Conservation (phyloP, 2,888 invertebrate genomes). For the Gisinianus flammeolus region DNA sequence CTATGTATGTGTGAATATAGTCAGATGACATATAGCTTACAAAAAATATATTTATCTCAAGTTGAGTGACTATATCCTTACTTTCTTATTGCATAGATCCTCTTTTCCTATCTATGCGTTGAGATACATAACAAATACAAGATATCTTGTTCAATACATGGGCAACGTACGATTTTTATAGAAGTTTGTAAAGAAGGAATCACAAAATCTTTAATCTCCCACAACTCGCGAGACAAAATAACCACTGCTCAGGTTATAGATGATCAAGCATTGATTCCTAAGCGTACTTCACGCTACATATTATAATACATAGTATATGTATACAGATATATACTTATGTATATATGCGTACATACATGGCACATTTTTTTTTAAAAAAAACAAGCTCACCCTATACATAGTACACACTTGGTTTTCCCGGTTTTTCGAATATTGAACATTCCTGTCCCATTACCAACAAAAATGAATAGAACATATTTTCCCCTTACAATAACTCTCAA, state of each 20-base stretch:
- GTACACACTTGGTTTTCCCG: neutral
- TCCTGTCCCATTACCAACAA: slow-evolving; percentile 24
- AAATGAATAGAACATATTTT: slow-evolving; percentile 40
- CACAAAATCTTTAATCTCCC: neutral
- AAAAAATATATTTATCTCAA: neutral
- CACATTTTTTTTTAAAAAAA: neutral
- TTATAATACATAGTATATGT: too few species aligned
- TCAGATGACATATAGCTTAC: neutral
- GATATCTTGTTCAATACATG: neutral
- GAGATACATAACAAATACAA: neutral
- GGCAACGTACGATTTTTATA: neutral
- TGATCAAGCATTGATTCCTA: neutral
- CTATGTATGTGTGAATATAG: neutral
- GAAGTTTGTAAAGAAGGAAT: neutral
- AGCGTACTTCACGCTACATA: neutral
- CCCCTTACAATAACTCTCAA: slow-evolving; percentile 32
- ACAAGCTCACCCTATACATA: neutral
- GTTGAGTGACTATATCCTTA: neutral
- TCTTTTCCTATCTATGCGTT: neutral
- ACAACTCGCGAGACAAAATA: neutral
- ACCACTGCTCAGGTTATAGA: neutral
- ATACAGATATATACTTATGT: too few species aligned
- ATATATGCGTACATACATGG: neutral
- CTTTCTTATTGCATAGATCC: neutral
- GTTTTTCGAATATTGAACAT: neutral